phyloP scores from a whole-genome alignment of 1,140 invertebrate species.

The Drosophila parabipectinata region DNA sequence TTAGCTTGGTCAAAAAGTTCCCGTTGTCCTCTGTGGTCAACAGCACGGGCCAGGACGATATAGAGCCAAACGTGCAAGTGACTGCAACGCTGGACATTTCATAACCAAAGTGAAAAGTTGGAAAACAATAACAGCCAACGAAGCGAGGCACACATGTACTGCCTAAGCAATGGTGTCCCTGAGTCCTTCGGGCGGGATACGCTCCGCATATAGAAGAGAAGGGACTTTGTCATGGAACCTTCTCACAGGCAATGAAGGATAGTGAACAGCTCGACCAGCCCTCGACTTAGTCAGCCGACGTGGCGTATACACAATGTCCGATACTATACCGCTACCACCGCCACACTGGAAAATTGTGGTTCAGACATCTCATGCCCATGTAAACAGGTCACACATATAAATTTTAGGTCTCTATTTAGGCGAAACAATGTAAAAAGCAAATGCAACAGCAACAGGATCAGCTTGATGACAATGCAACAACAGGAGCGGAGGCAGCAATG shows the following conservation, averaged over 20 bases:
- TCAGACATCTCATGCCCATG: not conserved
- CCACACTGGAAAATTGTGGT: not conserved
- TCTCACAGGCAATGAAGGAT: not conserved
- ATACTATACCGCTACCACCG: too few relatives aligned
- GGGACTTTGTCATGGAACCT: not conserved
- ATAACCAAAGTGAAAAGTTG: slow-evolving; percentile 58
- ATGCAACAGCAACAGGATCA: slow-evolving; percentile 22
- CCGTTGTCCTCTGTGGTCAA: slow-evolving; percentile 41
- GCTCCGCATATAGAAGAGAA: not conserved
- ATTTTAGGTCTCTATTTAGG: slow-evolving; percentile 53
- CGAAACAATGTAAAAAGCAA: slow-evolving; percentile 52
- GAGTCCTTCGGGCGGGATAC: slow-evolving; percentile 18
- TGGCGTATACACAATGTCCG: slow-evolving; percentile 41
- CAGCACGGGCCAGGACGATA: slow-evolving; percentile 14
- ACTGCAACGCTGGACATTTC: slow-evolving; percentile 46
- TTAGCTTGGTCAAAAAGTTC: slow-evolving; percentile 31
- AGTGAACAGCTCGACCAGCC: too few relatives aligned
- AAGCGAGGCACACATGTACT: slow-evolving; percentile 20
- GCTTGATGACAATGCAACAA: slow-evolving; percentile 35
- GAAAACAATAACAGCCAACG: slow-evolving; percentile 49
- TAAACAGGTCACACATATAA: slow-evolving; percentile 38
- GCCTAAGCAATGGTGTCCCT: slow-evolving; percentile 26
- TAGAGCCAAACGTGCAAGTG: slow-evolving; percentile 39
- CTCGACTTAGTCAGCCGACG: slow-evolving; percentile 19
- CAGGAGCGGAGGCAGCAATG: slow-evolving; percentile 16